phyloP scores from a whole-genome alignment of 2,888 invertebrate genomes.

The Fabriciana adippe region DNA sequence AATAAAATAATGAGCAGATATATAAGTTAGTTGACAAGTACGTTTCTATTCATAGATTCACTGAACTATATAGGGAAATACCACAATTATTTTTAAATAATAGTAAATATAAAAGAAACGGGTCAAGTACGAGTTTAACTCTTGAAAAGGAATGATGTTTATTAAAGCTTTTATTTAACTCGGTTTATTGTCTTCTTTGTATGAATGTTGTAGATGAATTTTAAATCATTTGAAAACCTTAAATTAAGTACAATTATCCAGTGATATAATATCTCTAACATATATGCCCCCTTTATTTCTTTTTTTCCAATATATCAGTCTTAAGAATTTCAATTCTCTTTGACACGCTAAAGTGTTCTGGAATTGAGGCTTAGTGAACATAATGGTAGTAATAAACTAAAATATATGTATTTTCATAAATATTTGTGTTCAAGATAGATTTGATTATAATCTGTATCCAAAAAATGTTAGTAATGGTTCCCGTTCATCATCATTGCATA shows the following conservation, averaged over 20 bases:
- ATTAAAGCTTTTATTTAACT: conserved; percentile 16
- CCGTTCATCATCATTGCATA: no score
- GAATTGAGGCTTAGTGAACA: no score
- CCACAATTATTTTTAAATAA: conserved; percentile 8
- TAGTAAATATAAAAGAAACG: conserved; percentile 3
- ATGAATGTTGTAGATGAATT: conserved; percentile 3
- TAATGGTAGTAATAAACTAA: no score
- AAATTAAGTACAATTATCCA: background rate
- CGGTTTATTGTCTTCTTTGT: conserved; percentile 13
- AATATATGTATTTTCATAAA: no score
- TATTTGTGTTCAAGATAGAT: no score
- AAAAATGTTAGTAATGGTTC: no score
- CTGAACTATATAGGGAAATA: background rate
- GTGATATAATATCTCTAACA: no score
- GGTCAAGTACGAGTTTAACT: conserved; percentile 18
- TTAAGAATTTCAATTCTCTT: no score
- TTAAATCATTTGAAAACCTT: conserved; percentile 1
- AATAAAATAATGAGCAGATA: conserved; percentile 2
- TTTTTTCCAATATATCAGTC: no score
- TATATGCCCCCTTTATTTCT: no score
- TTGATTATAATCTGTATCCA: no score
- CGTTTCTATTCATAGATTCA: conserved; percentile 8
- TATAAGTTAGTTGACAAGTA: conserved; percentile 15
- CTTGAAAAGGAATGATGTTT: conserved; percentile 10
- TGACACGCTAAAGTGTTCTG: no score